Evolutionary conservation across 2,888 invertebrate genomes (phyloP).

Genomic region (Cylindroiulus punctatus): DNA sequence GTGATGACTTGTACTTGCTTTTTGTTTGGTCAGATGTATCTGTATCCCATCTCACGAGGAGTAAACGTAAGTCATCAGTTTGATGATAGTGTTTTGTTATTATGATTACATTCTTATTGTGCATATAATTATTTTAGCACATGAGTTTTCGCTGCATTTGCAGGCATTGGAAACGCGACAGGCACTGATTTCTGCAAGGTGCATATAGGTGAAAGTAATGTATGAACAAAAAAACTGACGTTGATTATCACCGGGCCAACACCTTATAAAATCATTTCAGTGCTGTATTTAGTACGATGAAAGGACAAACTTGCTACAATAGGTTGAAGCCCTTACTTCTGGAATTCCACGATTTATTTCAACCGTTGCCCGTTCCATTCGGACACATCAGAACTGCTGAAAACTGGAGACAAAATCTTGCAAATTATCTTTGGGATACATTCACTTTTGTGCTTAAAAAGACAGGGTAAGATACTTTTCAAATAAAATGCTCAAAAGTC

Average conservation of each 20-base stretch:
- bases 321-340: neutral
- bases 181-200: neutral
- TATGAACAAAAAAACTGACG: neutral
- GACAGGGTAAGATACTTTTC: neutral
- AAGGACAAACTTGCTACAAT: slow-evolving; percentile 17
- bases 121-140: neutral
- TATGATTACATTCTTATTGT: neutral
- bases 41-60: neutral
- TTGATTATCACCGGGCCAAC: neutral
- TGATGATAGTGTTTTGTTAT: neutral
- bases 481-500: neutral
- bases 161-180: neutral
- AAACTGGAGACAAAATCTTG: slow-evolving; percentile 19
- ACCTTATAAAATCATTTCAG: neutral
- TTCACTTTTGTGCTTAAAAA: neutral
- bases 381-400: neutral
- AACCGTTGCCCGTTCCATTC: slow-evolving; percentile 8
- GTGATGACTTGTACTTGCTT: neutral
- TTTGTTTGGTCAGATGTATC: neutral
- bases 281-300: slow-evolving; percentile 10
- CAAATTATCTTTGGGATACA: neutral
- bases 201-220: neutral
- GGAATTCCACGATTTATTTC: slow-evolving; percentile 48
- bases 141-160: neutral
- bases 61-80: neutral